A percentile compares a stretch with the other conserved stretches of the same genome.
Evolutionary conservation across 2,113 vertebrate species (phyloP).

Genomic region (Antidorcas marsupialis): DNA sequence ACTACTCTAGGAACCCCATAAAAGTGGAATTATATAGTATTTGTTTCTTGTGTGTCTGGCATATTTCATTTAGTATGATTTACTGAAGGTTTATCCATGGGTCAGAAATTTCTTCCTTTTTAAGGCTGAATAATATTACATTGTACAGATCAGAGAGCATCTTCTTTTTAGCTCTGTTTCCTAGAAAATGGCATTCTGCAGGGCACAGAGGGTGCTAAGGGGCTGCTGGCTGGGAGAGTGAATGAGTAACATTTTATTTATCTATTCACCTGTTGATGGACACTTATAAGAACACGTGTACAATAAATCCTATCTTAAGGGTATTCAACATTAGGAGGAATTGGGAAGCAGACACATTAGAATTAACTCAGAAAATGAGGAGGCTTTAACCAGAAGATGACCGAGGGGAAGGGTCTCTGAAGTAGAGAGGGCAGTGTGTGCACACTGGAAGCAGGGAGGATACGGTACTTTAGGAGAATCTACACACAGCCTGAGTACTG

Average conservation of each 20-base stretch:
- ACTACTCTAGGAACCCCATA: background rate
- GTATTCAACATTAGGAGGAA: background rate
- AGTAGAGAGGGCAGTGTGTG: too few relatives aligned
- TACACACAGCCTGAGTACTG: accelerated
- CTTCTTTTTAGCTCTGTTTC: too few relatives aligned
- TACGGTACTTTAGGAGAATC: background rate
- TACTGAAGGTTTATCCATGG: background rate
- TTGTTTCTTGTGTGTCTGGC: background rate
- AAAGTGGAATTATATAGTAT: background rate
- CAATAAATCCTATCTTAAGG: background rate
- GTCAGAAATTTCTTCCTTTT: background rate
- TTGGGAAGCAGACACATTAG: background rate
- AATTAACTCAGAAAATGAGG: background rate
- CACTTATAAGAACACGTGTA: background rate
- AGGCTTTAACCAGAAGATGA: too few relatives aligned
- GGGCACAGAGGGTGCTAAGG: too few relatives aligned
- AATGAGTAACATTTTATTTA: background rate
- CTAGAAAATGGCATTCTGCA: too few relatives aligned
- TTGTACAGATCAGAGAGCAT: background rate
- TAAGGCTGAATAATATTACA: background rate
- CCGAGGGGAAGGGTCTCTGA: background rate
- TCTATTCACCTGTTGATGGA: accelerated
- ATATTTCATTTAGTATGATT: background rate
- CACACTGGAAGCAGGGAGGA: background rate
- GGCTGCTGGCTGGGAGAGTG: accelerated